phyloP scores from a whole-genome alignment of 2,113 vertebrate species.

The Mastomys coucha region DNA sequence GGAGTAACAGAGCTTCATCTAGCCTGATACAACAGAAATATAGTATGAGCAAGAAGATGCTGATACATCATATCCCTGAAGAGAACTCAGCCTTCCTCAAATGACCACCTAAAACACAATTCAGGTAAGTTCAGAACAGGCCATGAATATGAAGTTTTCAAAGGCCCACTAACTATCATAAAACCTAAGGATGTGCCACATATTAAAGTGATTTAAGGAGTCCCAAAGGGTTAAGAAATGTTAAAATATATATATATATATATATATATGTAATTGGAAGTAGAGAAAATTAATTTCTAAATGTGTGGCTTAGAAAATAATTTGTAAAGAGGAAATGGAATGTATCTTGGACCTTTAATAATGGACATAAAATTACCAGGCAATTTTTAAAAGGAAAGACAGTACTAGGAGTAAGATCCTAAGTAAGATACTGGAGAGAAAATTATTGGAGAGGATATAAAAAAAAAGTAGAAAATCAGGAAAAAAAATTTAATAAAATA shows the following conservation, averaged over 20 bases:
- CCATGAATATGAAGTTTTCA: background rate
- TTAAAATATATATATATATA: no score
- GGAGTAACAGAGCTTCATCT: background rate
- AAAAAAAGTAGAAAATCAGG: background rate
- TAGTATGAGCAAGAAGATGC: background rate
- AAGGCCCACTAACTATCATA: background rate
- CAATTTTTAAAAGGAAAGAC: background rate
- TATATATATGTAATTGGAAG: no score
- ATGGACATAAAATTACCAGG: background rate
- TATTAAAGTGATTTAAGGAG: background rate
- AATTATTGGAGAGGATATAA: background rate
- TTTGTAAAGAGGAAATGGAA: background rate
- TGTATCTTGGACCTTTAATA: slow-evolving; percentile 21
- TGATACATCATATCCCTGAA: background rate
- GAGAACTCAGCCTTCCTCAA: background rate
- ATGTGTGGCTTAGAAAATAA: background rate
- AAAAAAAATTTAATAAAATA: slow-evolving; percentile 26
- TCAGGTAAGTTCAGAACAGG: background rate
- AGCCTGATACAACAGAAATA: background rate
- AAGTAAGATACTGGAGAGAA: background rate
- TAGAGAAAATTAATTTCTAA: slow-evolving; percentile 24
- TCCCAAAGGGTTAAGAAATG: background rate
- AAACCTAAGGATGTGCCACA: background rate
- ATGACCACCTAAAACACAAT: background rate
- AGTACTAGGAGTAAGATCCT: background rate